Percentiles rank a stretch among this genome's conserved stretches.
Evolutionary conservation across 2,113 vertebrate genomes (phyloP).

Genomic region (Pampusana beccarii): DNA sequence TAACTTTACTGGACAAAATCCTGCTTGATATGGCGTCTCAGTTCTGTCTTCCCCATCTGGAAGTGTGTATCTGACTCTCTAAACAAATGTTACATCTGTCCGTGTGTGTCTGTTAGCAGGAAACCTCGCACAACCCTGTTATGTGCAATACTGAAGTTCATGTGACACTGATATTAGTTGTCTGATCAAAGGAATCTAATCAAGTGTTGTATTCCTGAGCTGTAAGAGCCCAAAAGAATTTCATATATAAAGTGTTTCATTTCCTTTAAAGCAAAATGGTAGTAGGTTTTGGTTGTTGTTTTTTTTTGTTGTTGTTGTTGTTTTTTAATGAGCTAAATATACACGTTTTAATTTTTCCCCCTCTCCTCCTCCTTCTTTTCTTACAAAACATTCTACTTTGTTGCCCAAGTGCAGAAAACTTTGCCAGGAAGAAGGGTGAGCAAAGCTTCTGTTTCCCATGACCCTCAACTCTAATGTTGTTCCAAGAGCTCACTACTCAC

Average conservation of each 20-base stretch:
- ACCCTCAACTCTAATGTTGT: slow-evolving; percentile 79
- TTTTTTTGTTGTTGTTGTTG: no score
- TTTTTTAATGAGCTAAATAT: slow-evolving; percentile 39
- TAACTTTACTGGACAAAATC: not conserved
- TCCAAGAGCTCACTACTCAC: slow-evolving; percentile 78
- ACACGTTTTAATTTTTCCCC: not conserved
- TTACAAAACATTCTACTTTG: slow-evolving; percentile 68
- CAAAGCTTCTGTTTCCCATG: slow-evolving; percentile 80
- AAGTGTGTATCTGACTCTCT: not conserved
- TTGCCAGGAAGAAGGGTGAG: slow-evolving; percentile 81
- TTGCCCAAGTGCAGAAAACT: slow-evolving; percentile 63
- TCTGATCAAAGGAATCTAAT: slow-evolving; percentile 58
- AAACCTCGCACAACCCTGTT: not conserved
- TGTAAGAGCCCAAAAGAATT: not conserved
- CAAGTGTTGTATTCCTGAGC: not conserved
- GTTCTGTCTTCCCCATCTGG: not conserved
- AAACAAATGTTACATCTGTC: slow-evolving; percentile 20
- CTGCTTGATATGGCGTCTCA: not conserved
- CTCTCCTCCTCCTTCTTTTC: not conserved
- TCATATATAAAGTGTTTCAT: slow-evolving; percentile 57
- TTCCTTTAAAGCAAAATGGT: slow-evolving; percentile 38
- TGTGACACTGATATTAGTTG: slow-evolving; percentile 8
- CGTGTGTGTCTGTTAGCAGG: not conserved
- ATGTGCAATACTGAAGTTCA: not conserved
- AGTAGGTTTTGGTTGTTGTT: not conserved